These are phyloP conservation scores for Corythoichthys haematopterus DNA, from an alignment of 2,113 vertebrate species.

Conservation along the genomic window DNA sequence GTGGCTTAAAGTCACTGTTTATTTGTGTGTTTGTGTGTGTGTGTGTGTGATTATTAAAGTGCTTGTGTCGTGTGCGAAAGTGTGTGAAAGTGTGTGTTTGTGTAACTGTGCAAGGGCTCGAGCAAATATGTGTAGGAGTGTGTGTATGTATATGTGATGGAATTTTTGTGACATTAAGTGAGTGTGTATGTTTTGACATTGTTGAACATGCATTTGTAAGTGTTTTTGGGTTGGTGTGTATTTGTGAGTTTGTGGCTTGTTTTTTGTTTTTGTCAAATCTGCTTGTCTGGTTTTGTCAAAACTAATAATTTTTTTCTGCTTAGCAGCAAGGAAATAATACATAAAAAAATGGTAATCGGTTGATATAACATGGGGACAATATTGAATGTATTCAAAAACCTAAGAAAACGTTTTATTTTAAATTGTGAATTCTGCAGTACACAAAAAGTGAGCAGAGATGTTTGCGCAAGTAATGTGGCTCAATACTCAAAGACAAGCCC, in stretches of 20 bases:
- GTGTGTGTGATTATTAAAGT: too few relatives aligned
- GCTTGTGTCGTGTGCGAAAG: too few relatives aligned
- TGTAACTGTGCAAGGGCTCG: background rate
- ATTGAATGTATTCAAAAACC: background rate
- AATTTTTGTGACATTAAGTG: too few relatives aligned
- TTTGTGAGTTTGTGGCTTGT: background rate
- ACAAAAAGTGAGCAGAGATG: conserved; percentile 7
- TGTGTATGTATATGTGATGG: background rate
- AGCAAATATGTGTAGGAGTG: background rate
- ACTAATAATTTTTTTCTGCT: background rate
- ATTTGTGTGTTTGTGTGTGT: too few relatives aligned
- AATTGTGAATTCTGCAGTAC: conserved; percentile 2
- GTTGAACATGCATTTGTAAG: background rate
- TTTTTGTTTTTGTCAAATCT: background rate
- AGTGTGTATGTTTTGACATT: too few relatives aligned
- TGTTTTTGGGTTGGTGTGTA: too few relatives aligned
- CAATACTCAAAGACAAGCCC: conserved; percentile 68
- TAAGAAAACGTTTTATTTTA: background rate
- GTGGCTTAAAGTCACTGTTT: too few relatives aligned
- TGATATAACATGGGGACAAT: background rate
- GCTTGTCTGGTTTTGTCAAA: background rate
- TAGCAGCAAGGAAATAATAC: background rate
- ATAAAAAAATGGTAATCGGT: background rate
- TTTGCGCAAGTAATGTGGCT: conserved; percentile 32
- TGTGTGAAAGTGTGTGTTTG: background rate